phyloP scores from a whole-genome alignment of 2,888 invertebrate species.

The Drosophila atripex region DNA sequence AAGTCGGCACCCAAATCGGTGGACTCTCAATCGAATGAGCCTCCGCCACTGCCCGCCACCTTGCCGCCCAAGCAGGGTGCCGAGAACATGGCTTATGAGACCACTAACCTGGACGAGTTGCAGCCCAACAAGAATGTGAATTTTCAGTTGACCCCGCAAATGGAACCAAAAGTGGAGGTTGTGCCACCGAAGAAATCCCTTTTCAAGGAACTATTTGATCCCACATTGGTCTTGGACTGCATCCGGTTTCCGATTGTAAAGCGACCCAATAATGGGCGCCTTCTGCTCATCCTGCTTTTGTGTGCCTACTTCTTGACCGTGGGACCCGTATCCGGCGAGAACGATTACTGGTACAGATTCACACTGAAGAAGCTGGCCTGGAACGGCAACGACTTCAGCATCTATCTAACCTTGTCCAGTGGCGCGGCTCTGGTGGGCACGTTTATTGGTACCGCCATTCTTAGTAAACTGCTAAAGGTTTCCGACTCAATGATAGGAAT shows the following conservation, averaged over 20 bases:
- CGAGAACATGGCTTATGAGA: constrained; percentile 78
- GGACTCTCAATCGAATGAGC: constrained; percentile 14
- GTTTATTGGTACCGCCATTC: constrained; percentile 82
- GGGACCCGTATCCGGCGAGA: constrained; percentile 81
- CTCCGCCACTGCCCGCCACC: constrained; percentile 51
- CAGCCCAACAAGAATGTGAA: constrained; percentile 75
- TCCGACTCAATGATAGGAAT: constrained; percentile 82
- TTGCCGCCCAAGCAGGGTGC: constrained; percentile 58
- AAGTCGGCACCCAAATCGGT: constrained; percentile 42
- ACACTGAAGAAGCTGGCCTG: constrained; percentile 81
- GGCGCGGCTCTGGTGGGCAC: constrained; percentile 81
- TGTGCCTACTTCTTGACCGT: constrained; percentile 80
- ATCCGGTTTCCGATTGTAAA: constrained; percentile 79
- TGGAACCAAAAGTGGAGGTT: constrained; percentile 57
- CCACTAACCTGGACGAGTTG: constrained; percentile 63
- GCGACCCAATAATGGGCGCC: constrained; percentile 78
- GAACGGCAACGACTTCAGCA: constrained; percentile 82
- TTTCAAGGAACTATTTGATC: constrained; percentile 82
- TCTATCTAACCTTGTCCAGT: constrained; percentile 80
- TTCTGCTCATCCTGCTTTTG: constrained; percentile 76
- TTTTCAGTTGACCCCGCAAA: constrained; percentile 68
- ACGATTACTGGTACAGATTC: constrained; percentile 82
- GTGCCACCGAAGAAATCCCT: constrained; percentile 60
- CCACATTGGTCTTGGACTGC: constrained; percentile 80
- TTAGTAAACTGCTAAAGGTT: constrained; percentile 82